phyloP scores from a whole-genome alignment of 2,888 invertebrate species.

The Drosophila phalerata region DNA sequence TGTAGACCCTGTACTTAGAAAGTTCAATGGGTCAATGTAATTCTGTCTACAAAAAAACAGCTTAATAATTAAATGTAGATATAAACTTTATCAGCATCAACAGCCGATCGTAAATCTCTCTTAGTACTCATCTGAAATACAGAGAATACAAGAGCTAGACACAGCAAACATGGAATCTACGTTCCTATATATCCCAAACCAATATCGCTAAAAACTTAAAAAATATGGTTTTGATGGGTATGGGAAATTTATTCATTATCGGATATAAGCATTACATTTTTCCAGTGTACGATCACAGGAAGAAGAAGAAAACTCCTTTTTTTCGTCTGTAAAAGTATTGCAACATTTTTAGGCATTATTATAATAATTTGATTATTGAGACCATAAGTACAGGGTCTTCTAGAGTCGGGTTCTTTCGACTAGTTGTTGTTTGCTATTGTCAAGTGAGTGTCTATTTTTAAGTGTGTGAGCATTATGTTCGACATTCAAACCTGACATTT shows the following conservation, averaged over 20 bases:
- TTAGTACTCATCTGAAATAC: neutral
- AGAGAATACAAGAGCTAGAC: neutral
- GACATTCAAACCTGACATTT: constrained; percentile 51
- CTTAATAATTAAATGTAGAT: no score
- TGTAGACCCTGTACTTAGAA: neutral
- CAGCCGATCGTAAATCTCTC: no score
- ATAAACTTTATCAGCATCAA: no score
- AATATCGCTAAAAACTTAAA: no score
- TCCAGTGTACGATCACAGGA: no score
- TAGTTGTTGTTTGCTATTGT: neutral
- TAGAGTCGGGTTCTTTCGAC: neutral
- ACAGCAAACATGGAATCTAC: neutral
- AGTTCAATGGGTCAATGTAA: neutral
- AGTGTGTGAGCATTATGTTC: neutral
- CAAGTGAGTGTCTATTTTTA: neutral
- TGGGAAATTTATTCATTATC: no score
- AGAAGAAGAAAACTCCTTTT: no score
- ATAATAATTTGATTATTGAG: neutral
- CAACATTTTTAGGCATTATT: no score
- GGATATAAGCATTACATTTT: no score
- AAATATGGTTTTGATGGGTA: no score
- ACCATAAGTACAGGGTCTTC: neutral
- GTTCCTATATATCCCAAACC: neutral
- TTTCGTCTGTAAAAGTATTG: no score
- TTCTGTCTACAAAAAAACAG: neutral